Evolutionary conservation across 2,113 vertebrate genomes (phyloP).

Genomic region (Ptilonorhynchus violaceus): DNA sequence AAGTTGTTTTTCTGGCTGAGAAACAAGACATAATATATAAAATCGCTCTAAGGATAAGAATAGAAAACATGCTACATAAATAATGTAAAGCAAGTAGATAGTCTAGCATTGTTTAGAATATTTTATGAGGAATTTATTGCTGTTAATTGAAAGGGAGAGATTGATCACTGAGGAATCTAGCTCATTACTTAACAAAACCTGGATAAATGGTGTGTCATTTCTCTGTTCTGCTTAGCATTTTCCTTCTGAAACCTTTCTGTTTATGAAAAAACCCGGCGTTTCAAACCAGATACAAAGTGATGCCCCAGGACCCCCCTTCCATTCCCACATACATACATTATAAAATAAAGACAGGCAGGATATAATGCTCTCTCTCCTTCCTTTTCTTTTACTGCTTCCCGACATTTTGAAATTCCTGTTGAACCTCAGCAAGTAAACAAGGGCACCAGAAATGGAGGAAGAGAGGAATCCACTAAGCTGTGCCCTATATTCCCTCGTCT

Average conservation of each 20-base stretch:
- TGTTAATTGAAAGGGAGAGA: slow-evolving; percentile 58
- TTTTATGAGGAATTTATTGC: slow-evolving; percentile 63
- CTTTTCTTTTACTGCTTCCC: not conserved
- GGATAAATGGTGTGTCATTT: slow-evolving; percentile 48
- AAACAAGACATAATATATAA: slow-evolving; percentile 38
- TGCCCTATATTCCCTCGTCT: not conserved
- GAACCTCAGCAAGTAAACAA: not conserved
- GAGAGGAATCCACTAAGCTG: not conserved
- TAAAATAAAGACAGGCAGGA: not conserved
- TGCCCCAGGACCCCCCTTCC: not conserved
- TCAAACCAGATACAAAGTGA: not conserved
- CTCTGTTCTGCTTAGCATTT: slow-evolving; percentile 30
- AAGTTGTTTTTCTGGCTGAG: slow-evolving; percentile 30
- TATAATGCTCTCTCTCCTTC: not conserved
- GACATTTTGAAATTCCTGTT: not conserved
- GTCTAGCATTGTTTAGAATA: slow-evolving; percentile 52
- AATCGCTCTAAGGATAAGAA: slow-evolving; percentile 64
- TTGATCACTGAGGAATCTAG: slow-evolving; percentile 46
- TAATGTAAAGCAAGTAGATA: slow-evolving; percentile 51
- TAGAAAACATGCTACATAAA: slow-evolving; percentile 42
- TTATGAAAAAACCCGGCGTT: not conserved
- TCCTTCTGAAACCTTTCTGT: not conserved
- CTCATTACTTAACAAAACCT: slow-evolving; percentile 59
- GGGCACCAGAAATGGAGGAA: not conserved
- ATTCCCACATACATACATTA: not conserved